phyloP scores from a whole-genome alignment of 1,140 invertebrate genomes.

The Drosophila ficusphila region DNA sequence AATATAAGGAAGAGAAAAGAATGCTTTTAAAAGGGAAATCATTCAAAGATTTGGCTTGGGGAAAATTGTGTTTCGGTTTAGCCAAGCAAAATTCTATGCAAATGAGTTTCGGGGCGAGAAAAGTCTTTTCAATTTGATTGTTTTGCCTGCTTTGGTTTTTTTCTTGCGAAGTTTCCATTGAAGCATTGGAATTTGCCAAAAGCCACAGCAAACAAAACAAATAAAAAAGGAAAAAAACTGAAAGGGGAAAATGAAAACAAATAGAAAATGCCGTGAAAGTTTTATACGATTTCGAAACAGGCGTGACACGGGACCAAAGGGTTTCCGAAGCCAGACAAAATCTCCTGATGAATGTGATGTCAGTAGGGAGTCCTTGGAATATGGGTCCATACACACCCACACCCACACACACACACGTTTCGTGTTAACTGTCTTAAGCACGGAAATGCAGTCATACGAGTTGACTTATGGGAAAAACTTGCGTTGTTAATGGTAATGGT shows the following conservation, averaged over 20 bases:
- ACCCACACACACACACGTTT: background rate
- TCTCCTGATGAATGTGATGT: constrained; percentile 39
- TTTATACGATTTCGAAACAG: constrained; percentile 59
- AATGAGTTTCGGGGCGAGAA: constrained; percentile 45
- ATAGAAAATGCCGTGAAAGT: constrained; percentile 68
- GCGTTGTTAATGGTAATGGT: background rate
- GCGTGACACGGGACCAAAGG: constrained; percentile 59
- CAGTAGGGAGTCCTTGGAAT: background rate
- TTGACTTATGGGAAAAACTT: constrained; percentile 5
- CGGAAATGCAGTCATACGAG: constrained; percentile 11
- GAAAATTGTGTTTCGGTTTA: constrained; percentile 32
- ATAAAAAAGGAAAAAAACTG: constrained; percentile 27
- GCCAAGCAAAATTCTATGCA: constrained; percentile 51
- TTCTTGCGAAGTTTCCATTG: constrained; percentile 25
- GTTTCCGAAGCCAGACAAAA: constrained; percentile 16
- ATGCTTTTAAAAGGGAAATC: constrained; percentile 48
- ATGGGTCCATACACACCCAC: background rate
- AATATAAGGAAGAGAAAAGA: constrained; percentile 27
- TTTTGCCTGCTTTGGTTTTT: constrained; percentile 9
- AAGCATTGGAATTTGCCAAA: constrained; percentile 56
- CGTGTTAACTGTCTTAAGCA: background rate
- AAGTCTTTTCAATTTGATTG: constrained; percentile 53
- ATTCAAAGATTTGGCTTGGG: constrained; percentile 19
- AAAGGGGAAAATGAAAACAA: constrained; percentile 41
- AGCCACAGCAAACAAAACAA: constrained; percentile 53